Evolutionary conservation across 2,113 vertebrate genomes (phyloP), one percentile per base, ranked within the genome.

Genomic region (Gambusia holbrooki): DNA sequence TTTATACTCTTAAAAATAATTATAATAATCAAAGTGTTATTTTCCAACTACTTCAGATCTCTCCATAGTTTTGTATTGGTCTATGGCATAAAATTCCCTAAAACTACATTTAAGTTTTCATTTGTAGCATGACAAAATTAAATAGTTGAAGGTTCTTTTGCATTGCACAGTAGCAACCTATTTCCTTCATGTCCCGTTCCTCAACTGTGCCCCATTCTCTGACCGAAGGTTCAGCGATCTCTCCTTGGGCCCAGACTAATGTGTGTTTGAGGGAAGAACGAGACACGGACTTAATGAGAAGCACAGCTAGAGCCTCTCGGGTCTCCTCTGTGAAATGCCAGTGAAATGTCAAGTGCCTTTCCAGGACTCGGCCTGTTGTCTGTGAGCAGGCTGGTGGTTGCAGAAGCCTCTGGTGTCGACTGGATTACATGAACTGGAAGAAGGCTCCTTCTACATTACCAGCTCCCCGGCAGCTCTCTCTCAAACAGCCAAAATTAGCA

Each of bases 311-410:
- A 82, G 48, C 76, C 88, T 87, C 82, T 30, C 22, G 87, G 85
- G 84, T 73, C 72, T 28, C 73, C 61, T 79, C 61, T 79, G 66
- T 76, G 74, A 89, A 92, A 93, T 91, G 88, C 80, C 90, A 92
- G 74, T 58, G 77, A 93, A 93, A 92, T 93, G 92, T 92, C 92
- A 93, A 91, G 80, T 83, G 84, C 79, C 73, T 87, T 89, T 91
- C 74, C 79, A 79, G 86, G 80, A 84, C 70, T 81, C 74, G 71
- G 76, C 66, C 81, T 79, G 73, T 81, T 51, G 73, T 85, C 74
- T 78, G 72, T 67, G 62, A 66, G 69, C 77, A 74, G 79, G 9
- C 65, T 17, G 65, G n/a, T 15, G 37, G 65, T 40, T 40, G 51
- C 42, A 6, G 84, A 69, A 85, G 82, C 80, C 40, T 77, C 84